Percentiles rank a stretch among this genome's conserved stretches.
phyloP scores from a whole-genome alignment of 2,888 invertebrate genomes.

The Watsonalla cultraria region DNA sequence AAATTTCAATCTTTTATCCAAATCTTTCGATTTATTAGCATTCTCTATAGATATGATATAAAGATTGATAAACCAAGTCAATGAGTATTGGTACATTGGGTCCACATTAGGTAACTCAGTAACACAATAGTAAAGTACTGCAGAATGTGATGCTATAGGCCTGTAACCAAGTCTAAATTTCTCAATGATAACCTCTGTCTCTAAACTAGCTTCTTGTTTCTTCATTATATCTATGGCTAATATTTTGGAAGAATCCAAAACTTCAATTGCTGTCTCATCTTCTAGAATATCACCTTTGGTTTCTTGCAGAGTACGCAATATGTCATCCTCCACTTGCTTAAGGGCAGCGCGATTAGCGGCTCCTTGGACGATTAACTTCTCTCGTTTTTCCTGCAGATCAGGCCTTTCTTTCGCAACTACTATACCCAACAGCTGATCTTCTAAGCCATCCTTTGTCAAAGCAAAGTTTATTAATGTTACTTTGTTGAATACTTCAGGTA shows the following conservation, averaged over 20 bases:
- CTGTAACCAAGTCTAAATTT: conserved; percentile 85
- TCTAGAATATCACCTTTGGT: conserved; percentile 93
- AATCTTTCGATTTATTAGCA: conserved; percentile 83
- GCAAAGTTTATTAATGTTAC: conserved; percentile 91
- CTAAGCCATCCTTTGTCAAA: conserved; percentile 88
- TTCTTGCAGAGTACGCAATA: conserved; percentile 89
- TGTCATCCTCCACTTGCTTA: conserved; percentile 92
- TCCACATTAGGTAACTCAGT: conserved; percentile 90
- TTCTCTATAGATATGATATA: conserved; percentile 88
- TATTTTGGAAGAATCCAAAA: conserved; percentile 90
- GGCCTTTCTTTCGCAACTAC: conserved; percentile 92
- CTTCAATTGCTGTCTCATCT: conserved; percentile 92
- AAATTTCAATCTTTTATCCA: conserved; percentile 83
- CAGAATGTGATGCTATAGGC: conserved; percentile 88
- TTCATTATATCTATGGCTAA: conserved; percentile 89
- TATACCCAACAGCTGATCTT: conserved; percentile 90
- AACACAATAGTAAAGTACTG: conserved; percentile 89
- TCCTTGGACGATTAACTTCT: conserved; percentile 86
- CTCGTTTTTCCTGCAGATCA: conserved; percentile 88
- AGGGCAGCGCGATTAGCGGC: conserved; percentile 89
- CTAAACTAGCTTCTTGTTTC: conserved; percentile 87
- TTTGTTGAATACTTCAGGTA: conserved; percentile 90
- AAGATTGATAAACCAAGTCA: conserved; percentile 91
- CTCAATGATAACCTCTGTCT: conserved; percentile 88
- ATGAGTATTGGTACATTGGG: conserved; percentile 93